Base-by-base conservation (phyloP, 2,888 invertebrate species). In the Netelia fuscicornis region DNA sequence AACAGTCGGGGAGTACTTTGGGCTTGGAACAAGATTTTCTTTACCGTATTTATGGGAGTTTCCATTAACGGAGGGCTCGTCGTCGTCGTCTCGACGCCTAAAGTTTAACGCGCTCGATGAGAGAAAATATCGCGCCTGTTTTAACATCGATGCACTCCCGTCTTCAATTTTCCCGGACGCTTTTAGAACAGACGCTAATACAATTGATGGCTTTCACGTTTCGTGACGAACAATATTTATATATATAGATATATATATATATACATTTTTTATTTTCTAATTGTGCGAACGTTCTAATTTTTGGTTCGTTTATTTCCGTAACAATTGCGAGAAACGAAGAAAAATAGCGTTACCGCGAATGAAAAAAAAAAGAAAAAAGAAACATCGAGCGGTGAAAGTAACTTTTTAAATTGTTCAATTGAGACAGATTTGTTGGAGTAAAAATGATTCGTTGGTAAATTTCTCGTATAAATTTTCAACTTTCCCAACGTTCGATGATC, bases 1-100 rank as follows among this genome's bases (percentile, higher is more conserved):
- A 67, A 52, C 17, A 56, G 37, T 30, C 9, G 70, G 70, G 75
- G 52, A 10, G 58, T 68, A 68, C 60, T 84, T 65, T 30, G 17
- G 17, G 37, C 83, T 71, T 65, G 71, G 23, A 71, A 76, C 64
- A 84, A 75, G 65, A 64, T 80, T 83, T 65, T 65, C 70, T 52
- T 65, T 58, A 13, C 58, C 58, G 48, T 80, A 71, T 80, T 84
- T 80, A 75, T 42, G 64, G 56, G 44, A 10, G 37, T 54, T 11
- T 67, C 56, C 25, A 23, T 30, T 44, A 56, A 58, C 8, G 67
- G 44, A 67, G 13, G 37, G 56, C 6, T 37, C 37, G 37, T 37
- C 37, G 37, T 37, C 37, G 37, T 37, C 8, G 37, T 37, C 37
- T 6, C 37, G 37, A 37, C 37, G 37, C 5, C 62, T 10, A 37